These are phyloP conservation scores for Phyllotis vaccarum DNA, from an alignment of 2,797 vertebrate species.

Conservation along the genomic window DNA sequence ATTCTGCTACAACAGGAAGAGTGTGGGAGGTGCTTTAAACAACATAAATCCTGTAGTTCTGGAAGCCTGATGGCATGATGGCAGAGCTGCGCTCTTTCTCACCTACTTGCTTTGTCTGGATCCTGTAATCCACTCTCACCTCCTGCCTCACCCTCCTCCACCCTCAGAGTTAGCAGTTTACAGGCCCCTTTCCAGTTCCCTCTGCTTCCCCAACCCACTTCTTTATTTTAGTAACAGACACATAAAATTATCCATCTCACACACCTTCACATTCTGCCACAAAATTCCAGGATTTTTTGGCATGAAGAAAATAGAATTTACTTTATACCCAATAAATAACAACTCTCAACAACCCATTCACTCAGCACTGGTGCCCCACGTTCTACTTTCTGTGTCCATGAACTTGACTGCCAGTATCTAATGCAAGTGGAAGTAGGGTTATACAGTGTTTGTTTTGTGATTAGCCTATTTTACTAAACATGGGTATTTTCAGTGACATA, in stretches of 20 bases:
- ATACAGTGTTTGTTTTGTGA: background rate
- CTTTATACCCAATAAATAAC: background rate
- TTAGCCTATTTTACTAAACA: background rate
- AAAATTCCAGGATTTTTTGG: background rate
- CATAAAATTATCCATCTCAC: background rate
- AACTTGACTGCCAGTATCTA: background rate
- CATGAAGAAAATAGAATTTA: background rate
- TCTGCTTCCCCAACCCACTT: background rate
- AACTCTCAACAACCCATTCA: background rate
- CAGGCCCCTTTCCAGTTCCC: background rate
- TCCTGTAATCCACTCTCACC: background rate
- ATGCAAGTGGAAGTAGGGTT: background rate
- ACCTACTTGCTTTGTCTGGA: background rate
- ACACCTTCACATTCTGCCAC: background rate
- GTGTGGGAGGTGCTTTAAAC: background rate
- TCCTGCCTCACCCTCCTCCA: background rate
- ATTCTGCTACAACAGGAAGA: rapidly evolving
- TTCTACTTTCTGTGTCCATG: background rate
- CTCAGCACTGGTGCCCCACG: background rate
- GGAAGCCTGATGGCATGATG: background rate
- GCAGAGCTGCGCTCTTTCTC: background rate
- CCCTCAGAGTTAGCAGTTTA: background rate
- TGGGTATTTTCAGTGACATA: background rate
- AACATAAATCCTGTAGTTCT: background rate
- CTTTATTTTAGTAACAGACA: background rate